Percentiles rank a stretch among this genome's conserved stretches.
These are phyloP conservation scores for Atherinomorus stipes DNA, from an alignment of 2,113 vertebrate species.

Conservation along the genomic window DNA sequence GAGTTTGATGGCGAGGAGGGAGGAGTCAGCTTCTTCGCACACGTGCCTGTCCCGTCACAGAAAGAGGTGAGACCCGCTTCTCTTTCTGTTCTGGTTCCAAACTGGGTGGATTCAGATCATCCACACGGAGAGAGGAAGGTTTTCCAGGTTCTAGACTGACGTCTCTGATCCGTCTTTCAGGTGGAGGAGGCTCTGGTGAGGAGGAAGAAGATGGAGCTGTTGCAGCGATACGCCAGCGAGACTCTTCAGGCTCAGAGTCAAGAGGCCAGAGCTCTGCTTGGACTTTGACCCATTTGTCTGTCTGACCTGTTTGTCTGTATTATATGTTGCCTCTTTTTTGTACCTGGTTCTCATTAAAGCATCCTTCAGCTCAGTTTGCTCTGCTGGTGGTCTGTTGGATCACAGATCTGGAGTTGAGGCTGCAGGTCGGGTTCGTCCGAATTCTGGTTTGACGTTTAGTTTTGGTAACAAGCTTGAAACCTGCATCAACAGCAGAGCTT, in stretches of 20 bases:
- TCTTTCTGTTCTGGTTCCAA: no score
- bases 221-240: constrained; percentile 97
- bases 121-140: no score
- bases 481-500: no score
- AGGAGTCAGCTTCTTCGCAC: constrained; percentile 91
- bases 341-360: constrained; percentile 48
- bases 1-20: constrained; percentile 88
- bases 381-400: background rate
- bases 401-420: no score
- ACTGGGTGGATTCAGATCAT: no score
- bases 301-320: background rate
- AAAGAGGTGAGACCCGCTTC: constrained; percentile 86
- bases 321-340: constrained; percentile 26
- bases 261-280: constrained; percentile 91
- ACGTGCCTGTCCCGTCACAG: constrained; percentile 95
- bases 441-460: no score
- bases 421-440: no score
- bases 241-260: constrained; percentile 95
- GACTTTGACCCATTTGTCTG: constrained; percentile 79
- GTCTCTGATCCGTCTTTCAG: constrained; percentile 73
- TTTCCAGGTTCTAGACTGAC: background rate
- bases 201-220: constrained; percentile 97
- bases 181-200: constrained; percentile 95
- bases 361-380: constrained; percentile 1
- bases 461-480: no score